phyloP scores from a whole-genome alignment of 2,113 vertebrate species.

The Phoxinus phoxinus region DNA sequence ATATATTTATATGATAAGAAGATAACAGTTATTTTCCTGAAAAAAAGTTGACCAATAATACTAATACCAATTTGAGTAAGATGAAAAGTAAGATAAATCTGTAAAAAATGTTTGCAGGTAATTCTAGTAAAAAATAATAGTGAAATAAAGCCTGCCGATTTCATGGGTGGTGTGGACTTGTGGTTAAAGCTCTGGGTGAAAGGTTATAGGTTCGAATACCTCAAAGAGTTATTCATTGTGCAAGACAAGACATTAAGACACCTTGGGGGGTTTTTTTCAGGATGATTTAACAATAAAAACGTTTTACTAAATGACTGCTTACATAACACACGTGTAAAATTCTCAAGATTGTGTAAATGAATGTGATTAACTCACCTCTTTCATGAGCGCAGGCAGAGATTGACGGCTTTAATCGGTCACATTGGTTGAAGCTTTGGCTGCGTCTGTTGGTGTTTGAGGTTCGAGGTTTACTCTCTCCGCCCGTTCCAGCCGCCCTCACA shows the following conservation, averaged over 20 bases:
- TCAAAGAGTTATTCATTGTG: not conserved
- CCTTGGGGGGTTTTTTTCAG: not conserved
- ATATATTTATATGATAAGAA: no score
- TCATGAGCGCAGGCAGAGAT: constrained; percentile 69
- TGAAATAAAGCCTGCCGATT: not conserved
- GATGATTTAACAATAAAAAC: not conserved
- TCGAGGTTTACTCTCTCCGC: constrained; percentile 80
- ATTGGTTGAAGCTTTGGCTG: constrained; percentile 89
- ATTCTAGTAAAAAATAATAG: no score
- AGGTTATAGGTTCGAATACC: not conserved
- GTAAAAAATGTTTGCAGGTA: not conserved
- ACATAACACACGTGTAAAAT: not conserved
- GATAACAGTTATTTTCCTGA: no score
- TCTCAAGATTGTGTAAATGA: not conserved
- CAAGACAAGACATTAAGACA: not conserved
- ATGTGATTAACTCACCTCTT: constrained; percentile 76
- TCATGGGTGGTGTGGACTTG: not conserved
- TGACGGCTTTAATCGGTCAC: constrained; percentile 81
- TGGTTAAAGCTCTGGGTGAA: not conserved
- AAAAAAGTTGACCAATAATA: no score
- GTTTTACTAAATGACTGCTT: not conserved
- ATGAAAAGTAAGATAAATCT: not conserved
- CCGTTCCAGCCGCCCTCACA: constrained; percentile 75
- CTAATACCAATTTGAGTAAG: not conserved
- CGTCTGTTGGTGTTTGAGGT: constrained; percentile 80